These are phyloP conservation scores for Quadroppia sp. DNA, from an alignment of 2,888 invertebrate genomes.

Conservation along the genomic window DNA sequence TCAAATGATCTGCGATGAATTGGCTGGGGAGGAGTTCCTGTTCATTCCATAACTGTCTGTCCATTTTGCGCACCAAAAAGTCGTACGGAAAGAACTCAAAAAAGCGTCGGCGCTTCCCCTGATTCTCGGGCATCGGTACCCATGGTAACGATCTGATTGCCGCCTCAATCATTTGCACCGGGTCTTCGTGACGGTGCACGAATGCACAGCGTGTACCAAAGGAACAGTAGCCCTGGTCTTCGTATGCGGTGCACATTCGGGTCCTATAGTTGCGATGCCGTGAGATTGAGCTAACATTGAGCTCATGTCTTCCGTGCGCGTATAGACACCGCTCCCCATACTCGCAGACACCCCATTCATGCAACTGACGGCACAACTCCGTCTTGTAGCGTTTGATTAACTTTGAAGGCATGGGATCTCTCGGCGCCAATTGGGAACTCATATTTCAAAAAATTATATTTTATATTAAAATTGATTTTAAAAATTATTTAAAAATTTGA, in stretches of 20 bases:
- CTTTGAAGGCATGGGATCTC: too few relatives aligned
- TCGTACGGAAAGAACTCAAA: background rate
- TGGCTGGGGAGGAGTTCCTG: background rate
- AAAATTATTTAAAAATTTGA: too few relatives aligned
- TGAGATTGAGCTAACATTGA: too few relatives aligned
- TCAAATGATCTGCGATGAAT: background rate
- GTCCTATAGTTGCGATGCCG: slow-evolving; percentile 42
- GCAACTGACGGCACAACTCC: slow-evolving; percentile 42
- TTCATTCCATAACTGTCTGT: background rate
- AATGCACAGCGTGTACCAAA: slow-evolving; percentile 42
- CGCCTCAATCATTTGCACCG: slow-evolving; percentile 10
- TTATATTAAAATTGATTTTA: too few relatives aligned
- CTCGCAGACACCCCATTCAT: slow-evolving; percentile 42
- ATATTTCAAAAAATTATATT: too few relatives aligned
- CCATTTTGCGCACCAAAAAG: background rate
- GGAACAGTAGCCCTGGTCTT: slow-evolving; percentile 40
- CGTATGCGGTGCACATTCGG: slow-evolving; percentile 37
- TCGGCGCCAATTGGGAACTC: too few relatives aligned
- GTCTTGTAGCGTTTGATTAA: too few relatives aligned
- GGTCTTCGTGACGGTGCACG: slow-evolving; percentile 41
- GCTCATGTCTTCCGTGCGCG: slow-evolving; percentile 42
- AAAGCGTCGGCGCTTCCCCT: background rate
- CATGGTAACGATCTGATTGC: background rate
- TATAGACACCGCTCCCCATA: slow-evolving; percentile 45
- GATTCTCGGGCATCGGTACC: slow-evolving; percentile 38